These are phyloP conservation scores for Epizoanthus stellaris DNA, from an alignment of 92 coral and sea anemone genomes.

Conservation along the genomic window DNA sequence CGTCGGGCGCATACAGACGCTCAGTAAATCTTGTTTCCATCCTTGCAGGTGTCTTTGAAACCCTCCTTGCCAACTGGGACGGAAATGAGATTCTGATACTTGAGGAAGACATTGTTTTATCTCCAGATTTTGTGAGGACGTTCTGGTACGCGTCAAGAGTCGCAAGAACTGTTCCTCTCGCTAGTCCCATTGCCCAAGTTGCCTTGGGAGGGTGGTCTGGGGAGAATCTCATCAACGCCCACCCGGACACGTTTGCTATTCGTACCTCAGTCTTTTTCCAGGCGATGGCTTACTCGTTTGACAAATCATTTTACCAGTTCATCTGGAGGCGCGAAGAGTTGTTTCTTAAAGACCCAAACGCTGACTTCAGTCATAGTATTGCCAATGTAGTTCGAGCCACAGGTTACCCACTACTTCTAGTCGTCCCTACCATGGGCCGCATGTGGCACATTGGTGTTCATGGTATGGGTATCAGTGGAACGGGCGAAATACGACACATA, in stretches of 20 bases:
- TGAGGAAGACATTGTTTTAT: conserved; percentile 47
- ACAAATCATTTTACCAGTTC: conserved; percentile 35
- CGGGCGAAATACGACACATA: not conserved
- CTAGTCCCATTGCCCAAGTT: conserved; percentile 23
- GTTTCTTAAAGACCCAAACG: conserved; percentile 21
- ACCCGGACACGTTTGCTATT: conserved; percentile 53
- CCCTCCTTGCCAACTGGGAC: not conserved
- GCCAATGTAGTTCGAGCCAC: conserved; percentile 1
- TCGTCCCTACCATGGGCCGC: conserved; percentile 48
- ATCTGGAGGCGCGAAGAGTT: conserved; percentile 41
- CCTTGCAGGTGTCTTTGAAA: not conserved
- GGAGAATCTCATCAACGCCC: conserved; percentile 49
- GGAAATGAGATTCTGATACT: conserved; percentile 35
- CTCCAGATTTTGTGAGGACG: conserved; percentile 50
- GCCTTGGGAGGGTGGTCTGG: conserved; percentile 61
- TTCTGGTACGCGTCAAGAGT: conserved; percentile 41
- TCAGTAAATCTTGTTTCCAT: not conserved
- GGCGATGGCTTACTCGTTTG: conserved; percentile 50
- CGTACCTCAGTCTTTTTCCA: conserved; percentile 41
- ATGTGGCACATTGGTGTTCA: conserved; percentile 48
- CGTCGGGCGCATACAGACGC: no score
- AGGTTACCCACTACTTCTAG: not conserved
- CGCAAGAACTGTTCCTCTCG: conserved; percentile 3
- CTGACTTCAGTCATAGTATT: conserved; percentile 41
- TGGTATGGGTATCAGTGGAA: no score